A percentile compares a stretch with the other conserved stretches of the same genome.
Evolutionary conservation across 2,888 invertebrate genomes (phyloP).

Genomic region (Seira musarum): DNA sequence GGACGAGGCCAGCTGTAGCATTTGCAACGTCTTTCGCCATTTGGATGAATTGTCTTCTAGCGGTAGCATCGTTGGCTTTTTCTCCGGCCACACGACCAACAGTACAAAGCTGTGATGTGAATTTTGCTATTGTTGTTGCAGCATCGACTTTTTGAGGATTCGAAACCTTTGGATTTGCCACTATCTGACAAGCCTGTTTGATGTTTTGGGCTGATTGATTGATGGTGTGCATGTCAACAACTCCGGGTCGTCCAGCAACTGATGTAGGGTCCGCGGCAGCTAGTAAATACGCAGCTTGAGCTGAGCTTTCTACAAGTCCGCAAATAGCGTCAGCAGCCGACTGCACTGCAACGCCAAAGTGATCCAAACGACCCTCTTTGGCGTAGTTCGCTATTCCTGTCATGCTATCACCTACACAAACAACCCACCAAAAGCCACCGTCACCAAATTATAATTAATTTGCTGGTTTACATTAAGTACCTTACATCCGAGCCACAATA

Average conservation of each 20-base stretch:
- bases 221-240: constrained; percentile 91
- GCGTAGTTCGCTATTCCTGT: constrained; percentile 95
- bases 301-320: constrained; percentile 92
- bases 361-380: constrained; percentile 87
- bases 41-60: constrained; percentile 97
- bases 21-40: constrained; percentile 98
- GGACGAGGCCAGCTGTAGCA: constrained; percentile 94
- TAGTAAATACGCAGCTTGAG: constrained; percentile 95
- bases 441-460: constrained; percentile 55
- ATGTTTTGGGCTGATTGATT: constrained; percentile 92
- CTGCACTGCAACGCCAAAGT: constrained; percentile 87
- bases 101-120: constrained; percentile 96
- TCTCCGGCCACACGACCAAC: constrained; percentile 95
- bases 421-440: constrained; percentile 54
- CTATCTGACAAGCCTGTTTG: constrained; percentile 87
- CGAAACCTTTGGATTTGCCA: constrained; percentile 81
- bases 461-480: background rate
- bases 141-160: constrained; percentile 91
- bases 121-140: constrained; percentile 95
- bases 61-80: constrained; percentile 90
- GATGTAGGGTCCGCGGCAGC: constrained; percentile 94
- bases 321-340: constrained; percentile 91
- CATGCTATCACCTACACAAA: constrained; percentile 85
- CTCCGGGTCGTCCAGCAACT: constrained; percentile 88
- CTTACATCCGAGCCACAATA: background rate